These are phyloP conservation scores for Dinomys branickii DNA, from an alignment of 2,113 vertebrate genomes.

Conservation along the genomic window DNA sequence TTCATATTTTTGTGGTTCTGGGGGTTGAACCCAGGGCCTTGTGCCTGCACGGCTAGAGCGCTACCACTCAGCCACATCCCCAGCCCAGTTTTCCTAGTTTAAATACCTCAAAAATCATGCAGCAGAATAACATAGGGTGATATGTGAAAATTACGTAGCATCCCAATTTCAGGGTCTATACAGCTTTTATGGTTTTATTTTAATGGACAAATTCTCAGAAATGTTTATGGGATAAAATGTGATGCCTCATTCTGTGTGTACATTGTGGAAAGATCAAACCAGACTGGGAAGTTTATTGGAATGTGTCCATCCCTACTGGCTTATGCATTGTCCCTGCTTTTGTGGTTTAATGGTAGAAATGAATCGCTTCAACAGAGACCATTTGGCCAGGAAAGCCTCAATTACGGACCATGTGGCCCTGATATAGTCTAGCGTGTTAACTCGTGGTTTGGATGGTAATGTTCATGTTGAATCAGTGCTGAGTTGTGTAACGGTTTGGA, in stretches of 20 bases:
- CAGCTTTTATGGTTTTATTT: neutral
- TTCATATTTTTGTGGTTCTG: neutral
- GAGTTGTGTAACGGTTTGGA: no score
- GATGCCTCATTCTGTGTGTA: neutral
- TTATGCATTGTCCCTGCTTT: neutral
- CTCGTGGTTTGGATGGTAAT: neutral
- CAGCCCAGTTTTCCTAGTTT: neutral
- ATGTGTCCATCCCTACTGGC: neutral
- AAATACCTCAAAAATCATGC: neutral
- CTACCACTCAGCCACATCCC: neutral
- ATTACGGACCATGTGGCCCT: neutral
- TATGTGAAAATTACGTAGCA: neutral
- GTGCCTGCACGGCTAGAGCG: neutral
- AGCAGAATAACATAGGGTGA: constrained; percentile 27
- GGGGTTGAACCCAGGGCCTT: neutral
- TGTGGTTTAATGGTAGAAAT: neutral
- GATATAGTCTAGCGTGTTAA: neutral
- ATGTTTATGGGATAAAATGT: neutral
- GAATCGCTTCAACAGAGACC: neutral
- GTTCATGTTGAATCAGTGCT: neutral
- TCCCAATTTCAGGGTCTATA: neutral
- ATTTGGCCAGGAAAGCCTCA: neutral
- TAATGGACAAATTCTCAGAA: neutral
- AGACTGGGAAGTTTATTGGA: neutral
- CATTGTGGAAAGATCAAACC: neutral